Percentiles rank a stretch among this genome's conserved stretches.
Conservation (phyloP, 2,888 invertebrate genomes). For the Syrista parreyssii region DNA sequence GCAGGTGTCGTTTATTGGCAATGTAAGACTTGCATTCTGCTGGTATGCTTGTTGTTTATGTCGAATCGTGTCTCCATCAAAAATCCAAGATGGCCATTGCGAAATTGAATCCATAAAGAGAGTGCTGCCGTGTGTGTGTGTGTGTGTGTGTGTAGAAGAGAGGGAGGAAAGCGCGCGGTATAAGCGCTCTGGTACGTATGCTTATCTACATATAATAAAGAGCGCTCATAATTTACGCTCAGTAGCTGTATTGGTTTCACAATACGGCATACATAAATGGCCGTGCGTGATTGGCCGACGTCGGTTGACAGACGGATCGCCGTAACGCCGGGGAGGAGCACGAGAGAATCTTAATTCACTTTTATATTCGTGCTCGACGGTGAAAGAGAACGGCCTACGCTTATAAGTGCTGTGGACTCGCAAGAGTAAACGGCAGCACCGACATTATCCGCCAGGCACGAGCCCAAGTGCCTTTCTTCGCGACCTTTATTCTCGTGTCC, state of each 20-base stretch:
- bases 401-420: not conserved
- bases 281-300: slow-evolving; percentile 5
- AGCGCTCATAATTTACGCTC: slow-evolving; percentile 6
- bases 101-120: slow-evolving; percentile 1
- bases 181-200: not conserved
- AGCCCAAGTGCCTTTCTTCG: not conserved
- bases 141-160: not conserved
- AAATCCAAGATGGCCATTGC: slow-evolving; percentile 4
- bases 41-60: not conserved
- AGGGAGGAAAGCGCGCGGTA: not conserved
- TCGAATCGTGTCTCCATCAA: not conserved
- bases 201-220: slow-evolving; percentile 7
- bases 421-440: not conserved
- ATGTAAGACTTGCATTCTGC: not conserved
- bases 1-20: not conserved
- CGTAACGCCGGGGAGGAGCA: slow-evolving; percentile 1
- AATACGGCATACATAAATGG: slow-evolving; percentile 1
- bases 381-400: slow-evolving; percentile 35
- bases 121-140: not conserved
- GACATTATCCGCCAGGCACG: not conserved
- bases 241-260: slow-evolving; percentile 1
- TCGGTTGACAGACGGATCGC: slow-evolving; percentile 1
- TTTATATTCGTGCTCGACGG: slow-evolving; percentile 30
- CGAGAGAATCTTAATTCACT: slow-evolving; percentile 37
- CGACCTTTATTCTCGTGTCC: not conserved